Percentiles rank a stretch among this genome's conserved stretches.
Evolutionary conservation across 2,888 invertebrate species (phyloP).

Genomic region (Onchidella celtica): DNA sequence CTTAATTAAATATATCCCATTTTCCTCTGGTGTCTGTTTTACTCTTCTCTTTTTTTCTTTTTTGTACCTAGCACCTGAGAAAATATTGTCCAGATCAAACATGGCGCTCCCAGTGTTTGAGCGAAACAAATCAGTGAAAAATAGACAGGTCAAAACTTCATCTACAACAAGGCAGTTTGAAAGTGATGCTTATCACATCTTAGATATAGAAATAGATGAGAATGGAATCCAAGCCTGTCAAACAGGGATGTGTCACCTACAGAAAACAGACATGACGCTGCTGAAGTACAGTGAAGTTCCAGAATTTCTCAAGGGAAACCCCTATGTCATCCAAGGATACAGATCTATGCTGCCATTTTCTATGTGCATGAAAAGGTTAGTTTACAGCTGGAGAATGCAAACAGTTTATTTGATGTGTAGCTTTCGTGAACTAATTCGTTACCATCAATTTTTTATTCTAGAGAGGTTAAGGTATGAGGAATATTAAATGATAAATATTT

Average conservation of each 20-base stretch:
- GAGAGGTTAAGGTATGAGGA: too few species aligned
- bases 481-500: too few species aligned
- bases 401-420: too few species aligned
- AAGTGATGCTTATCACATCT: conserved; percentile 59
- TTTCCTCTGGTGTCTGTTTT: too few species aligned
- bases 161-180: neutral
- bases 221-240: conserved; percentile 60
- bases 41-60: too few species aligned
- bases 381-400: too few species aligned
- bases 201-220: conserved; percentile 73
- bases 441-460: neutral
- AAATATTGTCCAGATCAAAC: too few species aligned
- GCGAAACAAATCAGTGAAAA: conserved; percentile 35
- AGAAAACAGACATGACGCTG: conserved; percentile 65
- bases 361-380: conserved; percentile 86
- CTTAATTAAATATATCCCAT: too few species aligned
- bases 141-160: conserved; percentile 12
- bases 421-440: too few species aligned
- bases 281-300: conserved; percentile 85
- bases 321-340: conserved; percentile 91
- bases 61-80: too few species aligned
- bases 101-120: neutral
- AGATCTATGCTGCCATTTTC: conserved; percentile 83
- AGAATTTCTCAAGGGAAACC: conserved; percentile 91
- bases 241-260: conserved; percentile 64